A percentile compares a stretch with the other conserved stretches of the same genome.
phyloP scores from a whole-genome alignment of 2,113 vertebrate species.

The Laticauda laticaudata region DNA sequence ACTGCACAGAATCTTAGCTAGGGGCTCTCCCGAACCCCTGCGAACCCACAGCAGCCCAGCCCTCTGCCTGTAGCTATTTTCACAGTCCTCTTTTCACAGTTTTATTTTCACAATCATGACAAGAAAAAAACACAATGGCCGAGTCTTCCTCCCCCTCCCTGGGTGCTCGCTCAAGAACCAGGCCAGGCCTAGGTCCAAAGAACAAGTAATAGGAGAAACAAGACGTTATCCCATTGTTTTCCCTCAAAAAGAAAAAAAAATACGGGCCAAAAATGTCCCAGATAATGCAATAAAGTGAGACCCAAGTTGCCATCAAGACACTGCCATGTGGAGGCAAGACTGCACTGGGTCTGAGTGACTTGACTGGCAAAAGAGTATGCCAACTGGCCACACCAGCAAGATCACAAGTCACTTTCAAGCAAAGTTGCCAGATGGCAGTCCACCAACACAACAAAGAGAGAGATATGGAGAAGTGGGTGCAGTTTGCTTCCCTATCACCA shows the following conservation, averaged over 20 bases:
- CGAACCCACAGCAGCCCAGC: too few relatives aligned
- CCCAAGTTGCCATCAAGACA: neutral
- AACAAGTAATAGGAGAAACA: neutral
- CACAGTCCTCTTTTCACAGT: too few relatives aligned
- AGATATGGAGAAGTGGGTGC: neutral
- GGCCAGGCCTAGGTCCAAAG: neutral
- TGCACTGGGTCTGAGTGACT: neutral
- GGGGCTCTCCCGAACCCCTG: too few relatives aligned
- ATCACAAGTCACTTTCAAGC: neutral
- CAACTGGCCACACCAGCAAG: neutral
- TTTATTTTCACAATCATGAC: neutral
- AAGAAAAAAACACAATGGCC: neutral
- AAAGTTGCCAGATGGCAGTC: neutral
- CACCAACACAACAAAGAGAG: neutral
- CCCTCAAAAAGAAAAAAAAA: neutral
- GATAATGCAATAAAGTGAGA: neutral
- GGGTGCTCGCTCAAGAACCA: neutral
- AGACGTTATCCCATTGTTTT: neutral
- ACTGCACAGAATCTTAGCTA: too few relatives aligned
- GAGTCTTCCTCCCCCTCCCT: neutral
- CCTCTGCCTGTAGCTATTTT: too few relatives aligned
- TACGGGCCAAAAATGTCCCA: neutral
- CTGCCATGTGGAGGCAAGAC: neutral
- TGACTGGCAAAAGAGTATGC: neutral
- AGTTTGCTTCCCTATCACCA: neutral